Evolutionary conservation across 2,888 invertebrate species (phyloP), one percentile per base, ranked within the genome.

Genomic region (Gasteruption jaculator): DNA sequence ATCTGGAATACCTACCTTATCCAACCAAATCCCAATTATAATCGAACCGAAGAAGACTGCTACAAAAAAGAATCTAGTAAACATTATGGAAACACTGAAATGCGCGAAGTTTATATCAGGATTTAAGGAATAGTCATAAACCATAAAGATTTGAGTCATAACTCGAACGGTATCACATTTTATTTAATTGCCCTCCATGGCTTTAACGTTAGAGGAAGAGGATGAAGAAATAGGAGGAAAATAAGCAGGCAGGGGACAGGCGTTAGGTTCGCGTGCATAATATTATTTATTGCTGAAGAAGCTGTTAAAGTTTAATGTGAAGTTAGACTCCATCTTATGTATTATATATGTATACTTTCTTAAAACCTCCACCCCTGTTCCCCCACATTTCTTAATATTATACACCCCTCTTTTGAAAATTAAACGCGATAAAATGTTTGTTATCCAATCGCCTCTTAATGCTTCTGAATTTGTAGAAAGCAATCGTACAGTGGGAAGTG

Each of bases 361-460:
- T n/a, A n/a, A n/a, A n/a, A n/a, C n/a, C n/a, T n/a, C n/a, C n/a
- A n/a, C n/a, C n/a, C n/a, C n/a, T n/a, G n/a, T n/a, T n/a, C n/a
- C n/a, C n/a, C n/a, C n/a, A n/a, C n/a, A n/a, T n/a, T n/a, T n/a
- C n/a, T n/a, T n/a, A n/a, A n/a, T n/a, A n/a, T n/a, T n/a, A n/a
- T n/a, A n/a, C 53, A 53, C 57, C 58, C 55, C 58, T 53, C 56
- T 56, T 63, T 58, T 56, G 60, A 56, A 64, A 69, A 68, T 68
- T 68, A 68, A 68, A 63, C 63, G 61, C 69, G 66, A 70, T 69
- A 68, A 70, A 69, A 70, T 63, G 68, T 68, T 68, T 67, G 65
- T 61, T 62, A 63, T 64, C 65, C 65, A 65, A 65, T 66, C 60
- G 60, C 53, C 56, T 45, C 53, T 49, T 45, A 43, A 50, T 35